phyloP scores from a whole-genome alignment of 1,140 invertebrate genomes.

The Chelonus insularis region DNA sequence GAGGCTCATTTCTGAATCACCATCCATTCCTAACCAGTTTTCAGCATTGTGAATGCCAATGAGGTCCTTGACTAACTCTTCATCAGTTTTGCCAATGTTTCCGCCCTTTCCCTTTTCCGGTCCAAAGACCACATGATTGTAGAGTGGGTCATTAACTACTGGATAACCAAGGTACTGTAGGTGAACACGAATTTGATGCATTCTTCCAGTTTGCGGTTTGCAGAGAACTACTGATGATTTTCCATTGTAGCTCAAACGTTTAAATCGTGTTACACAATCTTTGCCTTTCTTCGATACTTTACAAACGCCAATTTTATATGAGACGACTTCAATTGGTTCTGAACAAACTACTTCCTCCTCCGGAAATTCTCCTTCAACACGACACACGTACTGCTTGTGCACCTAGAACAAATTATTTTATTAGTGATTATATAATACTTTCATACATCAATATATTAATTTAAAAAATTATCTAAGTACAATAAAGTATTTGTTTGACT shows the following conservation, averaged over 20 bases:
- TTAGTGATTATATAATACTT: not conserved
- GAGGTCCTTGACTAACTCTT: slow-evolving; percentile 86
- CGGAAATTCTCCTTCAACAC: slow-evolving; percentile 95
- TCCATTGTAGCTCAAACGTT: slow-evolving; percentile 82
- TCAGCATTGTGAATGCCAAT: slow-evolving; percentile 91
- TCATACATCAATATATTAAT: too few species aligned
- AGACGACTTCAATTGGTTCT: slow-evolving; percentile 91
- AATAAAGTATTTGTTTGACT: too few species aligned
- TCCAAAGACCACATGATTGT: slow-evolving; percentile 91
- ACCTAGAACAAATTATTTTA: slow-evolving; percentile 64
- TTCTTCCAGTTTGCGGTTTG: slow-evolving; percentile 91
- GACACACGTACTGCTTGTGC: slow-evolving; percentile 95
- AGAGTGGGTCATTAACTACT: slow-evolving; percentile 95
- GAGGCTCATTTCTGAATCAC: slow-evolving; percentile 78
- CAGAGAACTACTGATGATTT: slow-evolving; percentile 92
- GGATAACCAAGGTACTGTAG: slow-evolving; percentile 96
- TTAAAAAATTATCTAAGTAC: too few species aligned
- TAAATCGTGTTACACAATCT: slow-evolving; percentile 87
- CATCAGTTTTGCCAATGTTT: slow-evolving; percentile 86
- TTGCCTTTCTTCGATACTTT: slow-evolving; percentile 90
- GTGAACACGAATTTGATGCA: slow-evolving; percentile 99
- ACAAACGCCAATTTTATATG: slow-evolving; percentile 94
- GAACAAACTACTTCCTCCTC: slow-evolving; percentile 81
- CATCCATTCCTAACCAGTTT: slow-evolving; percentile 91
- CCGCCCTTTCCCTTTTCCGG: slow-evolving; percentile 90